Evolutionary conservation across 2,888 invertebrate genomes (phyloP), one percentile per base, ranked within the genome.

Genomic region (Chloroclysta siterata): DNA sequence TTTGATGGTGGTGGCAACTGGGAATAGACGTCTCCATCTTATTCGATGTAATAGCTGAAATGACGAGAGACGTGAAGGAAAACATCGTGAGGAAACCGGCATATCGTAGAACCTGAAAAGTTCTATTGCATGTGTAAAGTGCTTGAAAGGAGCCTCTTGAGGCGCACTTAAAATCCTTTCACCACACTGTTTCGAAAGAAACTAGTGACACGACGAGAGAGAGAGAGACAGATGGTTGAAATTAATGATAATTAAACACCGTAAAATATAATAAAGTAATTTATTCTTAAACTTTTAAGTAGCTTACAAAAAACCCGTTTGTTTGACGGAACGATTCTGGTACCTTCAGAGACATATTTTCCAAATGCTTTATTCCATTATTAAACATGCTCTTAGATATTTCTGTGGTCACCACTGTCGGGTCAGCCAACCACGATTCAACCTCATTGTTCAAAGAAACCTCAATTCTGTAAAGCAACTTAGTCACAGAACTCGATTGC

Each of bases 371-470:
- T 13, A 94, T 70, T 0, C 94, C 91, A 8, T 85, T 86, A 39
- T 80, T 74, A 74, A 94, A 94, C 95, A 95, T 95, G 41, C 85
- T 88, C 73, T 94, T 94, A 0, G 95, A 94, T 70, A 95, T 89
- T 66, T 94, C 93, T 0, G 94, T 84, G 0, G 83, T 84, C 22
- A 90, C 91, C 39, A 94, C 93, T n/a, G 83, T 86, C 0, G 92
- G 84, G 77, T 95, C 94, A 0, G 93, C 82, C 39, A 90, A 68
- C 95, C 95, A 95, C 1, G 84, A 72, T 57, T 91, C 88, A 1
- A 94, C 90, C 13, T 92, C 84, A 1, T 89, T 87, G 33, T 90
- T 93, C 70, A 87, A 70, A 17, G 83, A 79, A 48, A 80, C 72
- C 59, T 94, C 93, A 64, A 93, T 89, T 81, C 90, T 93, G 80